These are phyloP conservation scores for Octodon degus DNA, from an alignment of 2,113 vertebrate species.

Conservation along the genomic window DNA sequence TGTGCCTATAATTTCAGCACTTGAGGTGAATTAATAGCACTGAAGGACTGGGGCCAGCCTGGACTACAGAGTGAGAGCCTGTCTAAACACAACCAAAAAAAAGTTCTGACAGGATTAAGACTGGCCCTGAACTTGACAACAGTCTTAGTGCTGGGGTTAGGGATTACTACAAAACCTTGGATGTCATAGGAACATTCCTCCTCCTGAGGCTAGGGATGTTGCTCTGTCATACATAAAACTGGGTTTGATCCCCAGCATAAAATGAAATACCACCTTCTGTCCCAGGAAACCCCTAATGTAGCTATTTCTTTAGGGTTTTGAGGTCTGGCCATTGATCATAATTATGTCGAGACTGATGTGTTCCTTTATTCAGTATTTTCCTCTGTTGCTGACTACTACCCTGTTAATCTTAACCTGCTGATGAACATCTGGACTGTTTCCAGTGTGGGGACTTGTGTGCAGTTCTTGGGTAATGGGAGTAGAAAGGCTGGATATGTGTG, in stretches of 20 bases:
- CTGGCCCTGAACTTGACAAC: not conserved
- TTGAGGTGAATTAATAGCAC: not conserved
- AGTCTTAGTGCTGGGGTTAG: not conserved
- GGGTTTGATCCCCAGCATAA: not conserved
- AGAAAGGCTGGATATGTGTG: not conserved
- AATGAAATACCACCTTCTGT: not conserved
- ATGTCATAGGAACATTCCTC: not conserved
- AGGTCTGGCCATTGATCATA: not conserved
- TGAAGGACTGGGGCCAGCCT: not conserved
- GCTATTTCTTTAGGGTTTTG: not conserved
- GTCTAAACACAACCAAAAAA: too few species aligned
- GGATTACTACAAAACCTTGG: not conserved
- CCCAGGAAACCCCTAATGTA: not conserved
- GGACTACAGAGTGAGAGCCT: not conserved
- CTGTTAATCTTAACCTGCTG: not conserved
- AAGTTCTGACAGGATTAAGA: not conserved
- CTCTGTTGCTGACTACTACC: not conserved
- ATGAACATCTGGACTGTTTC: not conserved
- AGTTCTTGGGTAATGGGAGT: not conserved
- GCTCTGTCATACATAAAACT: not conserved
- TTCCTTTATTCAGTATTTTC: not conserved
- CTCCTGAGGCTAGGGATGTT: not conserved
- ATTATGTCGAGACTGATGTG: not conserved
- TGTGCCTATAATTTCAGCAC: not conserved
- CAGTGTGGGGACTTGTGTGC: not conserved